Evolutionary conservation across 2,113 vertebrate genomes (phyloP).

Genomic region (Larimichthys polyactis): DNA sequence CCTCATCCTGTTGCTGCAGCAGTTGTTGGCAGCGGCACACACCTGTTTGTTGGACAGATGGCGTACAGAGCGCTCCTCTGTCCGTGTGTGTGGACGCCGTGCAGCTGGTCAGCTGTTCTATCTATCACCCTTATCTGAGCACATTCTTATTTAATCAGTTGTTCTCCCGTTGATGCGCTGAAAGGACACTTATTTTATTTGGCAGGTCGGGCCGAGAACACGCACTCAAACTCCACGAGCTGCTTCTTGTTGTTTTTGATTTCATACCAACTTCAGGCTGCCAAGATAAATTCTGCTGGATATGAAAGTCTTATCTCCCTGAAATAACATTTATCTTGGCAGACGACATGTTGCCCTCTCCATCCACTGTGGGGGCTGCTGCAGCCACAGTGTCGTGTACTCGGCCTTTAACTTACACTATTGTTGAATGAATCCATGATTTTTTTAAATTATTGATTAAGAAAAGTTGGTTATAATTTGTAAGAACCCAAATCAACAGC

Average conservation of each 20-base stretch:
- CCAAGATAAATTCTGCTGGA: conserved; percentile 32
- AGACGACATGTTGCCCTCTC: not conserved
- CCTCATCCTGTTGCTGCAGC: conserved; percentile 27
- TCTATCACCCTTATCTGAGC: conserved; percentile 14
- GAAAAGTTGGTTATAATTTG: too few species aligned
- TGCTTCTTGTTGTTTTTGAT: not conserved
- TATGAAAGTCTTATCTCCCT: not conserved
- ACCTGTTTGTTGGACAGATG: conserved; percentile 64
- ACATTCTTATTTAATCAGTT: conserved; percentile 46
- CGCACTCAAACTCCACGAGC: not conserved
- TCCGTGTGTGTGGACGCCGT: not conserved
- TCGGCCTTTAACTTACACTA: too few species aligned
- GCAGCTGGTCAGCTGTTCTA: conserved; percentile 49
- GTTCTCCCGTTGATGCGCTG: conserved; percentile 25
- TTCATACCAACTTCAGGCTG: not conserved
- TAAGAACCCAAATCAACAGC: too few species aligned
- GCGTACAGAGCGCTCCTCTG: conserved; percentile 39
- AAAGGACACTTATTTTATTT: conserved; percentile 11
- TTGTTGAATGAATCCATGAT: too few species aligned
- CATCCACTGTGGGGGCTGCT: not conserved
- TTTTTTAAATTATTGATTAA: too few species aligned
- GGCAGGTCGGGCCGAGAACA: not conserved
- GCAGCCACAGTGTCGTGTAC: not conserved
- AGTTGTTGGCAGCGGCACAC: conserved; percentile 49
- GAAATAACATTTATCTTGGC: conserved; percentile 20